phyloP scores from a whole-genome alignment of 2,113 vertebrate species.

The Calyptommatus sinebrachiatus region DNA sequence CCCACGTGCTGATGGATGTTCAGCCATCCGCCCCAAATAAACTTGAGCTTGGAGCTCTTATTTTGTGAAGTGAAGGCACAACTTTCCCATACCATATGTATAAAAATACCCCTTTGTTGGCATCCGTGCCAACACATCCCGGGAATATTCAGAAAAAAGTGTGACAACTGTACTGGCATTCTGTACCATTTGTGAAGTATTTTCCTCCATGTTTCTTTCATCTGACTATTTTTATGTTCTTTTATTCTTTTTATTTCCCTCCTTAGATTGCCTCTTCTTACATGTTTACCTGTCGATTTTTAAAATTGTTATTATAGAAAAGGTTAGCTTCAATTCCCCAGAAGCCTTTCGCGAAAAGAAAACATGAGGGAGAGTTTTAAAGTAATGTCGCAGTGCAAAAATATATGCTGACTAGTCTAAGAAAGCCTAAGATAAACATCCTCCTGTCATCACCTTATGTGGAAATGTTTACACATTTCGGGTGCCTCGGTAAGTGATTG shows the following conservation, averaged over 20 bases:
- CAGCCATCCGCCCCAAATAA: too few species aligned
- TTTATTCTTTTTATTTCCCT: too few species aligned
- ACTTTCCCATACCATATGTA: too few species aligned
- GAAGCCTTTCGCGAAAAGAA: not conserved
- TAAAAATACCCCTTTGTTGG: too few species aligned
- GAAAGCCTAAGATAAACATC: slow-evolving; percentile 53
- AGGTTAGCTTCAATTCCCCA: not conserved
- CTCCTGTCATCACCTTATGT: slow-evolving; percentile 39
- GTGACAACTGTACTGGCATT: too few species aligned
- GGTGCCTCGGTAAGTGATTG: slow-evolving; percentile 48
- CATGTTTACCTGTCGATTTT: slow-evolving; percentile 10
- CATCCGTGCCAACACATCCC: too few species aligned
- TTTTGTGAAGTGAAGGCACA: too few species aligned
- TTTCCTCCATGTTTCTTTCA: not conserved
- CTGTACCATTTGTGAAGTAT: too few species aligned
- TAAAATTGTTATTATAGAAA: slow-evolving; percentile 9
- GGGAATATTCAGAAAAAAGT: too few species aligned
- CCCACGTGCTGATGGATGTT: too few species aligned
- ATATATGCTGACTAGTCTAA: not conserved
- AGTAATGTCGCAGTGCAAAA: slow-evolving; percentile 18
- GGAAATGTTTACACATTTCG: slow-evolving; percentile 43
- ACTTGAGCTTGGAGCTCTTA: too few species aligned
- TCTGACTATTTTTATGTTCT: too few species aligned
- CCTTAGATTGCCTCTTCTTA: not conserved
- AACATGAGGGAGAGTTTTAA: not conserved